A percentile compares a stretch with the other conserved stretches of the same genome.
Evolutionary conservation across 2,888 invertebrate genomes (phyloP).

Genomic region (Himalopsyche tibetana): DNA sequence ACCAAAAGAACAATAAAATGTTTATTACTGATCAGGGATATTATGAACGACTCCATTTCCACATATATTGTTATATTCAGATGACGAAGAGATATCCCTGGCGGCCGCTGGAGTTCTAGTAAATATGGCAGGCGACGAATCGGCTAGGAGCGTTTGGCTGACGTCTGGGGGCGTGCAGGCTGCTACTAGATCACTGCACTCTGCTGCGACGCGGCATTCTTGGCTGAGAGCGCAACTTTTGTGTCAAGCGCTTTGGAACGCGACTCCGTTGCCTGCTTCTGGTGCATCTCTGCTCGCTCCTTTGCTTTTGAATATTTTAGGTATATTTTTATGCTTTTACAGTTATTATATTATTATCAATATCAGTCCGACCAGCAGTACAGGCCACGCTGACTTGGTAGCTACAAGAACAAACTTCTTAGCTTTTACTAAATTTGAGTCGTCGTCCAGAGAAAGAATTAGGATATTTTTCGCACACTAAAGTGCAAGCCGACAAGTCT

Average conservation of each 20-base stretch:
- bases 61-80: constrained; percentile 68
- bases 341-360: too few species aligned
- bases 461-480: too few species aligned
- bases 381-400: too few species aligned
- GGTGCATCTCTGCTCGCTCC: constrained; percentile 62
- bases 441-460: too few species aligned
- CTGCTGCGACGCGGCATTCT: constrained; percentile 68
- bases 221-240: constrained; percentile 84
- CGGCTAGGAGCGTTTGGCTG: constrained; percentile 68
- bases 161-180: constrained; percentile 65
- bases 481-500: too few species aligned
- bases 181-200: constrained; percentile 69
- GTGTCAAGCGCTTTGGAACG: constrained; percentile 84
- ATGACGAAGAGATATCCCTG: constrained; percentile 83
- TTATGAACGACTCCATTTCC: not conserved
- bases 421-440: too few species aligned
- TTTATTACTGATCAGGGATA: too few species aligned
- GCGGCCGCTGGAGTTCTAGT: constrained; percentile 90
- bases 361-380: too few species aligned
- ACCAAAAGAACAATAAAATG: too few species aligned
- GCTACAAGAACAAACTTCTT: too few species aligned
- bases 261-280: constrained; percentile 52
- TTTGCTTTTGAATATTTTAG: constrained; percentile 76
- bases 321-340: constrained; percentile 67
- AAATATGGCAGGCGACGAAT: constrained; percentile 81